phyloP scores from a whole-genome alignment of 37 sponge, comb jelly and placozoan genomes.

The Spongilla lacustris region DNA sequence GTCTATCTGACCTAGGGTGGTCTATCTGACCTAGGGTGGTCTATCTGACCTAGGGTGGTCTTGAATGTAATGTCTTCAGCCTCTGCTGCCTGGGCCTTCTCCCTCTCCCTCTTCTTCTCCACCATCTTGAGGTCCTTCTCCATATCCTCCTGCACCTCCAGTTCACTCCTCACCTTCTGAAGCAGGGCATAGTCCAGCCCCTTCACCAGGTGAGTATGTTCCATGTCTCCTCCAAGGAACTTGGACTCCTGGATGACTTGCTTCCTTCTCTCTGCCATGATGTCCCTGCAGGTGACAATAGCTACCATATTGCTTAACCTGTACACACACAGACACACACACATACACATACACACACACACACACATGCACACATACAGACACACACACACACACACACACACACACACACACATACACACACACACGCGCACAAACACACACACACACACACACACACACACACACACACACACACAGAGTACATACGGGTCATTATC shows the following conservation, averaged over 20 bases:
- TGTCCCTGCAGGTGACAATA: constrained; percentile 13
- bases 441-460: constrained; percentile 6
- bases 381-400: background rate
- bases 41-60: constrained; percentile 55
- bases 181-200: constrained; percentile 96
- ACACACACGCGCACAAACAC: too few relatives aligned
- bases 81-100: constrained; percentile 27
- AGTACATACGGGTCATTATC: constrained; percentile 39
- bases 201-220: constrained; percentile 99
- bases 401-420: background rate
- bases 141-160: constrained; percentile 19
- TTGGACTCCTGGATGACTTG: constrained; percentile 94
- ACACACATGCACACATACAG: background rate
- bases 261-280: constrained; percentile 70
- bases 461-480: constrained; percentile 24
- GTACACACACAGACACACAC: background rate
- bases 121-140: constrained; percentile 34
- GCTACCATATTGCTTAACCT: too few relatives aligned
- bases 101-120: constrained; percentile 69
- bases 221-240: constrained; percentile 97
- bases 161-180: constrained; percentile 88
- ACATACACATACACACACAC: background rate
- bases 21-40: too few relatives aligned
- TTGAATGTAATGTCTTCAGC: constrained; percentile 54
- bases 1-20: too few relatives aligned